phyloP scores from a whole-genome alignment of 1,140 invertebrate genomes.

The Idris sp. region DNA sequence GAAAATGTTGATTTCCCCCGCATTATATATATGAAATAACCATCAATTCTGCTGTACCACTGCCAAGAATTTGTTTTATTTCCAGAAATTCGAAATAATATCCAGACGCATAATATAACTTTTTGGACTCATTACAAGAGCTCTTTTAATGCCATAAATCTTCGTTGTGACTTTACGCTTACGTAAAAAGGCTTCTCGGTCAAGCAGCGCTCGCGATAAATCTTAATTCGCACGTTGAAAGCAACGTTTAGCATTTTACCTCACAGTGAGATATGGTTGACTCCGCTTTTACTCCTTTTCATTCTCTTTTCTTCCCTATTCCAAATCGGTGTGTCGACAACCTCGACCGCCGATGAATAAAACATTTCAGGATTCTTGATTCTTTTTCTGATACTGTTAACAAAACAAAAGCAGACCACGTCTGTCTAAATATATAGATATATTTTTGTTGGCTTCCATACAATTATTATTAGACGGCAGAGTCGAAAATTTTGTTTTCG shows the following conservation, averaged over 20 bases:
- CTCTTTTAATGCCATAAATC: conserved; percentile 66
- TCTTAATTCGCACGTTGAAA: conserved; percentile 73
- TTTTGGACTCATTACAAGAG: conserved; percentile 55
- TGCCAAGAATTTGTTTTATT: conserved; percentile 2
- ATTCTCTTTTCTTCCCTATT: conserved; percentile 44
- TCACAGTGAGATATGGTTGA: conserved; percentile 64
- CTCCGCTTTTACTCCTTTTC: conserved; percentile 45
- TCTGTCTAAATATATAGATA: conserved; percentile 20
- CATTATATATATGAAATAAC: no score
- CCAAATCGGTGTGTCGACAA: conserved; percentile 46
- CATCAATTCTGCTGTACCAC: no score
- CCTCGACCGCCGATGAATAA: conserved; percentile 57
- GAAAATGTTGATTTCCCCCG: no score
- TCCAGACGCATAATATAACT: conserved; percentile 37
- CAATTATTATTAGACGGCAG: no score
- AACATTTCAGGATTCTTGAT: conserved; percentile 49
- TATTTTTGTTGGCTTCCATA: conserved; percentile 20
- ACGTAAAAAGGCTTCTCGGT: conserved; percentile 68
- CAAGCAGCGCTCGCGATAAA: conserved; percentile 69
- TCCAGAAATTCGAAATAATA: conserved; percentile 29
- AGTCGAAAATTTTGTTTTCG: no score
- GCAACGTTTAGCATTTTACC: conserved; percentile 68
- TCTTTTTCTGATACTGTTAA: conserved; percentile 42
- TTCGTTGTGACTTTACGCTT: conserved; percentile 67
- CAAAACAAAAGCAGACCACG: conserved; percentile 31